Conservation (phyloP, 2,888 invertebrate species). For the Parascotia fuliginaria region DNA sequence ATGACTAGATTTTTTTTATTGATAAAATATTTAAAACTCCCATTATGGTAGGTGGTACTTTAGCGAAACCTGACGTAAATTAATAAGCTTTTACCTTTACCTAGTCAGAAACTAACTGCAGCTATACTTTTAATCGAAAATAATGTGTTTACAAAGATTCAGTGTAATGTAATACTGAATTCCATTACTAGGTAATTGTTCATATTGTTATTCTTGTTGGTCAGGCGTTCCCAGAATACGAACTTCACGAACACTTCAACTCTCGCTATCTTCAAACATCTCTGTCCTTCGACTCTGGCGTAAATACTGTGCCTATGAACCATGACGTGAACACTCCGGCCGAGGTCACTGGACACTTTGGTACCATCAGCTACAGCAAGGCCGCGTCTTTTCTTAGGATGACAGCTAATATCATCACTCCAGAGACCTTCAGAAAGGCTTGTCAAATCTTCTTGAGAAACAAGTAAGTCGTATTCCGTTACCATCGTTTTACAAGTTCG, state of each 20-base stretch:
- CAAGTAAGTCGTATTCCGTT: conserved; percentile 72
- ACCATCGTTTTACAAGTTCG: not conserved
- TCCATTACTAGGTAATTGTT: no score
- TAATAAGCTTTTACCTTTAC: no score
- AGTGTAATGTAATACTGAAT: not conserved
- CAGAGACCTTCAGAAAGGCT: conserved; percentile 63
- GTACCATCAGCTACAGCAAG: conserved; percentile 89
- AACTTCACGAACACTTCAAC: conserved; percentile 90
- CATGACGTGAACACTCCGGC: conserved; percentile 85
- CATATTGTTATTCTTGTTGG: not conserved
- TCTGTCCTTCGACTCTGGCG: conserved; percentile 76
- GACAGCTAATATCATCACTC: conserved; percentile 70
- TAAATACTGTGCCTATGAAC: conserved; percentile 83
- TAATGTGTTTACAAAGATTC: no score
- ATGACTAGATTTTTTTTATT: no score
- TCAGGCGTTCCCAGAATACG: conserved; percentile 87
- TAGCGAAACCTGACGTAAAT: no score
- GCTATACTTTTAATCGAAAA: no score
- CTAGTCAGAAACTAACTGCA: no score
- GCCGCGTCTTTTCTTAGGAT: conserved; percentile 81
- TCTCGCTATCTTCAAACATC: conserved; percentile 89
- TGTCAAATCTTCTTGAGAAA: conserved; percentile 66
- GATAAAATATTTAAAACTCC: no score
- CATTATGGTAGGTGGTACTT: no score
- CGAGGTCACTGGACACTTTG: conserved; percentile 88